Percentiles rank a stretch among this genome's conserved stretches.
These are phyloP conservation scores for Equus przewalskii DNA, from an alignment of 2,113 vertebrate genomes.

Conservation along the genomic window DNA sequence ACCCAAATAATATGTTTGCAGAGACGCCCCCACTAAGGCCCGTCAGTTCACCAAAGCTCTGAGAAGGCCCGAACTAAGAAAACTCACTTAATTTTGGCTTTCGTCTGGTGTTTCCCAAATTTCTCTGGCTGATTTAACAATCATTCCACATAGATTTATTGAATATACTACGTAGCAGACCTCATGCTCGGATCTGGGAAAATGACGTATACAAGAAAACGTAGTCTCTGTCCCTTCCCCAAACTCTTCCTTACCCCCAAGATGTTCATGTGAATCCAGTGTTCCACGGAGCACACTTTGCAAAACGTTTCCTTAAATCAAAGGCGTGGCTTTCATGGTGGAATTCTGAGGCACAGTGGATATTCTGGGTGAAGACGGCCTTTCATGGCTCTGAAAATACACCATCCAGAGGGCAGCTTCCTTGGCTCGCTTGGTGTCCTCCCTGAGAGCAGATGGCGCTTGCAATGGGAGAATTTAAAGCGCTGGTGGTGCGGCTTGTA, in stretches of 20 bases:
- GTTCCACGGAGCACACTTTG: neutral
- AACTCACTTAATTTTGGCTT: neutral
- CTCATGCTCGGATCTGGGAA: neutral
- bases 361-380: neutral
- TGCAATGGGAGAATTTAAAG: neutral
- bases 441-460: neutral
- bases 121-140: neutral
- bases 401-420: neutral
- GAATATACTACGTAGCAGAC: too few species aligned
- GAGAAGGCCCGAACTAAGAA: neutral
- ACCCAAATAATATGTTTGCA: neutral
- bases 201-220: neutral
- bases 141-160: neutral
- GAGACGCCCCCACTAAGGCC: neutral
- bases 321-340: neutral
- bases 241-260: too few species aligned
- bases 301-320: neutral
- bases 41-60: neutral
- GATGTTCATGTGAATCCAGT: neutral
- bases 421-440: neutral
- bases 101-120: neutral
- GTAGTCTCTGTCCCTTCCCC: too few species aligned
- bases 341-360: neutral
- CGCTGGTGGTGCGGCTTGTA: rapidly evolving
- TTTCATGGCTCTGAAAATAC: neutral